phyloP scores from a whole-genome alignment of 2,113 vertebrate species.

The Cryptotis parvus region DNA sequence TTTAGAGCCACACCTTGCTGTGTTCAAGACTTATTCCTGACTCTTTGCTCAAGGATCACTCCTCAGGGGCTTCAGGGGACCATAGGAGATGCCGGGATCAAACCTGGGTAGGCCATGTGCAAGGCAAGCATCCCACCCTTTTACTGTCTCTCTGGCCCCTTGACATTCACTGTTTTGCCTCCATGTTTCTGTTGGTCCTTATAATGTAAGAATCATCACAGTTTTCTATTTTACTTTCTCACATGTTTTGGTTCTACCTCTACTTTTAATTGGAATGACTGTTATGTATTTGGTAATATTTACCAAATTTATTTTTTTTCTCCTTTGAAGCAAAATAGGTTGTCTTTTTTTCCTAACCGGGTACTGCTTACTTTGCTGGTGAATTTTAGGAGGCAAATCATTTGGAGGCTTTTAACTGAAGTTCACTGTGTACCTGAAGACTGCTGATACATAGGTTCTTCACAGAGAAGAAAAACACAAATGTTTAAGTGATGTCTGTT shows the following conservation, averaged over 20 bases:
- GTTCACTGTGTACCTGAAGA: not conserved
- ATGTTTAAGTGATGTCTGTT: conserved; percentile 26
- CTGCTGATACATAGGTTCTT: conserved; percentile 9
- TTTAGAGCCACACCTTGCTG: no score
- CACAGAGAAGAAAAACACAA: conserved; percentile 39
- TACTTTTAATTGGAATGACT: conserved; percentile 34
- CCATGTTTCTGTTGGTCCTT: conserved; percentile 10
- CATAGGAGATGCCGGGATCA: no score
- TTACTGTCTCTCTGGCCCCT: no score
- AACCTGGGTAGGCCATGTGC: no score
- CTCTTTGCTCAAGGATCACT: no score
- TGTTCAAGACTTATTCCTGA: no score
- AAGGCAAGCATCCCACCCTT: no score
- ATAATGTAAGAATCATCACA: not conserved
- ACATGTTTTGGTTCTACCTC: not conserved
- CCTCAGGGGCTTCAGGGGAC: no score
- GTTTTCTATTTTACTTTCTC: conserved; percentile 38
- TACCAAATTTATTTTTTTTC: not conserved
- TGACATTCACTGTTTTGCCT: conserved; percentile 1
- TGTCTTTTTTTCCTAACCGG: not conserved
- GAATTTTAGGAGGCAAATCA: conserved; percentile 27
- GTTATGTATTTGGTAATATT: conserved; percentile 32
- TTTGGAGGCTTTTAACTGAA: conserved; percentile 9
- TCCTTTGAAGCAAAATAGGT: not conserved
- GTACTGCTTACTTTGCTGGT: not conserved